Percentiles rank a stretch among this genome's conserved stretches.
phyloP scores from a whole-genome alignment of 2,888 invertebrate genomes.

The Mechanitis messenoides region DNA sequence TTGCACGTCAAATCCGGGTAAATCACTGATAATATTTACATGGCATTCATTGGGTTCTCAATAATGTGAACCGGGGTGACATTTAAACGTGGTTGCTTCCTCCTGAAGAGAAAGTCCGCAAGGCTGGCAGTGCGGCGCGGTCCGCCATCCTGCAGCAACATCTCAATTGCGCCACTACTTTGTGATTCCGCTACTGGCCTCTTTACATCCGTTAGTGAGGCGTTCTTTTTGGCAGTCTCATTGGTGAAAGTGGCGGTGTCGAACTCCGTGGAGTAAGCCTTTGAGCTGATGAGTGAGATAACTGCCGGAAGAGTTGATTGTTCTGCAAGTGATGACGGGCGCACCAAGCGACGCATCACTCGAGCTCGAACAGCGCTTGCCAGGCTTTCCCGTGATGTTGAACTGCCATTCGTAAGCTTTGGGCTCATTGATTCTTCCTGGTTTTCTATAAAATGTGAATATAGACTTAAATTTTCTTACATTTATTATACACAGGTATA shows the following conservation, averaged over 20 bases:
- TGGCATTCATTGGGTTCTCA: slow-evolving; percentile 59
- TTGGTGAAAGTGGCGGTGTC: slow-evolving; percentile 27
- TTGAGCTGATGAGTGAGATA: slow-evolving; percentile 43
- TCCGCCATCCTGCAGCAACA: slow-evolving; percentile 36
- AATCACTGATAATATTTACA: slow-evolving; percentile 23
- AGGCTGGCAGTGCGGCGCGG: slow-evolving; percentile 44
- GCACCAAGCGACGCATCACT: slow-evolving; percentile 46
- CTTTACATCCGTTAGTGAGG: slow-evolving; percentile 39
- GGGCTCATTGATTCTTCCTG: slow-evolving; percentile 38
- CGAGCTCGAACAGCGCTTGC: slow-evolving; percentile 53
- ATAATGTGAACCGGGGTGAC: slow-evolving; percentile 45
- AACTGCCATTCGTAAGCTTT: slow-evolving; percentile 31
- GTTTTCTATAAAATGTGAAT: slow-evolving; percentile 38
- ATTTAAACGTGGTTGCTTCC: slow-evolving; percentile 24
- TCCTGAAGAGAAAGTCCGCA: slow-evolving; percentile 36
- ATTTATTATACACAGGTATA: background rate
- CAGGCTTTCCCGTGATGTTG: slow-evolving; percentile 48
- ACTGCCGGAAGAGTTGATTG: slow-evolving; percentile 42
- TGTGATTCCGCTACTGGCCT: slow-evolving; percentile 35
- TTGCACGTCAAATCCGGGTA: background rate
- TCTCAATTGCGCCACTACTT: slow-evolving; percentile 45
- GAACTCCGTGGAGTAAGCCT: slow-evolving; percentile 48
- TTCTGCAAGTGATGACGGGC: slow-evolving; percentile 57
- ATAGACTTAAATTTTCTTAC: background rate
- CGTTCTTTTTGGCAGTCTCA: slow-evolving; percentile 34